Base-by-base conservation (phyloP, 2,113 vertebrate genomes). In the human region DNA sequence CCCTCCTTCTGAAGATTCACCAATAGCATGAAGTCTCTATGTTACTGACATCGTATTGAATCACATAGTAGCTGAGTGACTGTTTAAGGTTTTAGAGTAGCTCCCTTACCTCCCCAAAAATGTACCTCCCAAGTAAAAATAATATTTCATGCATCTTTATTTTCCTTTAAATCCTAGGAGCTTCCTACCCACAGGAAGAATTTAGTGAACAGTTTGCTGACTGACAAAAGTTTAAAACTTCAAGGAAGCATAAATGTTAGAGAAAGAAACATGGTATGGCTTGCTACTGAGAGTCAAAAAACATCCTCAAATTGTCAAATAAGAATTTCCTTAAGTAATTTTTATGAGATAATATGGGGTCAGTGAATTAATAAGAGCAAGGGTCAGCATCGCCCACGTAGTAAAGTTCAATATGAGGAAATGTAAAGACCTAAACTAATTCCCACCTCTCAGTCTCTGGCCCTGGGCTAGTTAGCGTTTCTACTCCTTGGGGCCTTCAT, bases 211-310 rank as follows among this genome's bases (percentile, higher is more conserved):
- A 86, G 40, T 68, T n/a, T 81, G 43, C 52, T 85, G 57, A 89
- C 72, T 85, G 90, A 81, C 59, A 7, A 95, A 97, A 96, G 52
- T 95, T 80, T 52, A 96, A 97, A 96, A 89, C 45, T 90, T 20
- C 13, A 93, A 97, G 88, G 35, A 89, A 88, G 72, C 78, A 79
- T 61, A 89, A 97, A 57, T 18, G 48, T 94, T 55, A 72, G 61
- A 96, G 9, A 30, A 92, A 27, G 84, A 81, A 75, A 86, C 92
- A 52, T 88, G 80, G 7, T 23, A 48, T 10, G 6, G 8, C 73
- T 89, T 88, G 66, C 83, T 72, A 95, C 8, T 82, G 45, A 96
- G 66, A 93, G 75, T 72, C 81, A 48, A 48, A 43, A 52, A 97
- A 94, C 16, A 82, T 55, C 70, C 30, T 95, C 83, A 64, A 35